Base-by-base conservation (phyloP, 2,888 invertebrate genomes). In the Tenthredo distinguenda region DNA sequence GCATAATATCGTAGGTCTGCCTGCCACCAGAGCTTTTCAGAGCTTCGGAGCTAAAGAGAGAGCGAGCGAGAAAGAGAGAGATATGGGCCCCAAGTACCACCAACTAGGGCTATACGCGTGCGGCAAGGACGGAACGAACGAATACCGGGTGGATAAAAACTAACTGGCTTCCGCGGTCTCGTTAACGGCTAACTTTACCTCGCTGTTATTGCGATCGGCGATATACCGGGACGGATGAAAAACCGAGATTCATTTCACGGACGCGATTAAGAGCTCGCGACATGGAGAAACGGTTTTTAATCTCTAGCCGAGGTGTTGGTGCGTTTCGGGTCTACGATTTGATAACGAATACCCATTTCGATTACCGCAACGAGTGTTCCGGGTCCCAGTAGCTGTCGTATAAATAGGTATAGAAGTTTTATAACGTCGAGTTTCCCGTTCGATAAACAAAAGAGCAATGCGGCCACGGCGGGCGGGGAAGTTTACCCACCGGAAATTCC, bases 1-100 rank as follows among this genome's bases (percentile, higher is more conserved):
- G 88, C 90, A 21, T 62, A 62, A 87, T 89, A 90, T 89, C 89
- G 88, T 88, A 87, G 87, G 87, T 86, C 86, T 76, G 79, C 77
- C 87, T 86, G 88, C 87, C 88, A 89, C 87, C 87, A 87, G 86
- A 89, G 89, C 90, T 90, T 90, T 90, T 89, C 87, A 88, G 87
- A 84, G 86, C 88, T 86, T 86, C 68, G 85, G 77, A 84, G 68
- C 85, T 37, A 71, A 62, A 79, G 83, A 85, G 86, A 65, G 76
- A 85, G 85, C 82, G 85, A 74, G 55, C 50, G 77, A 50, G 31
- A 85, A 85, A 58, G 71, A 85, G 87, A 84, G 85, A 87, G 84
- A 74, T 50, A 34, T 55, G 81, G 40, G 81, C 62, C 62, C 65
- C 62, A 58, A 43, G 77, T 77, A 77, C 77, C 21, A 34, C 77